Evolutionary conservation across 2,888 invertebrate genomes (phyloP), one percentile per base, ranked within the genome.

Genomic region (Lamproptera curius): DNA sequence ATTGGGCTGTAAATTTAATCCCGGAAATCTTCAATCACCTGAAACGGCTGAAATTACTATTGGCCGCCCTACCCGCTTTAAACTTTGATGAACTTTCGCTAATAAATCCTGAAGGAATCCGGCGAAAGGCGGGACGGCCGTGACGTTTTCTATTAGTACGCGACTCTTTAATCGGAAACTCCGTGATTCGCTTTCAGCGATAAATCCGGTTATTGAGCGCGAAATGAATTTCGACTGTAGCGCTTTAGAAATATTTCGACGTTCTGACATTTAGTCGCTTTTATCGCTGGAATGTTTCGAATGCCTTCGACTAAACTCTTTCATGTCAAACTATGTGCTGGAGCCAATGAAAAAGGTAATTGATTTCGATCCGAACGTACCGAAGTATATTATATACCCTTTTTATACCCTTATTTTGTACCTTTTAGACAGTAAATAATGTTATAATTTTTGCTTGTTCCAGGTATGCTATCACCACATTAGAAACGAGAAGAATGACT

Each of bases 111-210:
- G 56, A 57, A 51, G 50, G 61, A 62, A 58, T 64, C 56, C 51
- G 53, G 56, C 57, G 62, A 68, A 69, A 59, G 59, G 59, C 57
- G 64, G 68, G 37, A 6, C 33, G 79, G 77, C 82, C 82, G 83
- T 85, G 82, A 72, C 81, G 76, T 76, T 64, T 61, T 67, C 62
- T 63, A 55, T 57, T 59, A 57, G 59, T 54, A 48, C 57, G 43
- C 52, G 55, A 56, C 53, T 60, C 57, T 50, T 45, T 31, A 50
- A 58, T 54, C 46, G 52, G 49, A 53, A 54, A 48, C 56, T 41
- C 43, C 42, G 11, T 2, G 17, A 38, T 6, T 34, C 46, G 31
- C 11, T 5, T 38, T 15, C 26, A 17, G 9, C 17, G 9, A 14
- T 8, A 31, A 33, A 33, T 10, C 31, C 31, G 28, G 28, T 28